Conservation (phyloP, 2,113 vertebrate genomes). For the Zootoca vivipara region DNA sequence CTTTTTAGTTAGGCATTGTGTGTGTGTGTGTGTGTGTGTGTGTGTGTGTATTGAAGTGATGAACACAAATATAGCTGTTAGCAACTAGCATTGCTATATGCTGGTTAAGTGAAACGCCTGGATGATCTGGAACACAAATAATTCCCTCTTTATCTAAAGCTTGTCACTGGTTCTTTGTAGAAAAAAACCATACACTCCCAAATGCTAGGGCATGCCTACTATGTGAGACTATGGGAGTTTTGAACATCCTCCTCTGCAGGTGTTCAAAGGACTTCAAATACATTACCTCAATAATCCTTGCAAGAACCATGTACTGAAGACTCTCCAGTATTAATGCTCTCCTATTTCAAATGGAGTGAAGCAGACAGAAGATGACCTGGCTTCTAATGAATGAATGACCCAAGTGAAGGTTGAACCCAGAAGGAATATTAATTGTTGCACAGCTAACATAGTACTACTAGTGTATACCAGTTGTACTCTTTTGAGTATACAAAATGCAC, state of each 20-base stretch:
- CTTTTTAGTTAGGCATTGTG: not conserved
- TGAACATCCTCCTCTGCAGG: not conserved
- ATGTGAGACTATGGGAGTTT: not conserved
- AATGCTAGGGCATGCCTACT: not conserved
- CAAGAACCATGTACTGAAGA: not conserved
- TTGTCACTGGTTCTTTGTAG: too few species aligned
- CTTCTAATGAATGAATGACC: not conserved
- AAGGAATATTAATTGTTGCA: not conserved
- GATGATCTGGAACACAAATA: not conserved
- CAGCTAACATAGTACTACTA: not conserved
- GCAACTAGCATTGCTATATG: not conserved
- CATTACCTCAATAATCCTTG: not conserved
- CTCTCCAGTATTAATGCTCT: not conserved
- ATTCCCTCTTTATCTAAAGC: too few species aligned
- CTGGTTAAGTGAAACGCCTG: not conserved
- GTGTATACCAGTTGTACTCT: not conserved
- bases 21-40: not conserved
- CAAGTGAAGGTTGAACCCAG: not conserved
- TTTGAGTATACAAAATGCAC: not conserved
- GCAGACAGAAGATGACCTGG: not conserved
- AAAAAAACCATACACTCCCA: too few species aligned
- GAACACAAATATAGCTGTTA: not conserved
- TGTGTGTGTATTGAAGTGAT: not conserved
- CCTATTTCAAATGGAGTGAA: not conserved
- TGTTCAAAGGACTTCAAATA: not conserved